A percentile compares a stretch with the other conserved stretches of the same genome.
These are phyloP conservation scores for Heliornis fulica DNA, from an alignment of 2,113 vertebrate species.

Conservation along the genomic window DNA sequence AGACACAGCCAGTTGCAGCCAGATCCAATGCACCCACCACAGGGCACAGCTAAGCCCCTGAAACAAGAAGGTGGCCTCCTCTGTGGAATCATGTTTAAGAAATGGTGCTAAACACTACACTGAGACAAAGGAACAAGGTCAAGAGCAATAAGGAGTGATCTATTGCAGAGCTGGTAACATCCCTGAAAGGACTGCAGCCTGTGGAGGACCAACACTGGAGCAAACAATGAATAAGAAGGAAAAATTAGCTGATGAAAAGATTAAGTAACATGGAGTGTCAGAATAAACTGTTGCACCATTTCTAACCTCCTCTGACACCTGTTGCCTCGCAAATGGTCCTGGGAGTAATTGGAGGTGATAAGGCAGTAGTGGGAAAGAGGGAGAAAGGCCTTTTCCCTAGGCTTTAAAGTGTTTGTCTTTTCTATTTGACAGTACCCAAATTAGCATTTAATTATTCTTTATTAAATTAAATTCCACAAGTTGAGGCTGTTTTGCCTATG, in stretches of 20 bases:
- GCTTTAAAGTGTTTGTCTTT: background rate
- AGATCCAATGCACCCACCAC: fast-evolving
- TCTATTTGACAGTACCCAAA: background rate
- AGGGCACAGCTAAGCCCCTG: background rate
- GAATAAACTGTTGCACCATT: background rate
- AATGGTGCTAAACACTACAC: background rate
- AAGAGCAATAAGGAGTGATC: background rate
- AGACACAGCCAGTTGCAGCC: fast-evolving
- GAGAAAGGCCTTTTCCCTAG: background rate
- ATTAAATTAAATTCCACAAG: background rate
- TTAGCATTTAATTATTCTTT: background rate
- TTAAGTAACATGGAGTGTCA: background rate
- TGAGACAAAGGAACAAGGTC: background rate
- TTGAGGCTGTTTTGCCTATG: background rate
- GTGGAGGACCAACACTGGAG: background rate
- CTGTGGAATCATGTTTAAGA: background rate
- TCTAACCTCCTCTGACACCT: background rate
- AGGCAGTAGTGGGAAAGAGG: background rate
- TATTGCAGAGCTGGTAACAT: background rate
- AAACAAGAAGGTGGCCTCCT: background rate
- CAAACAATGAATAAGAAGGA: background rate
- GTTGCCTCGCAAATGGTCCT: background rate
- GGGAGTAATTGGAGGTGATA: background rate
- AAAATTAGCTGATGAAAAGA: background rate
- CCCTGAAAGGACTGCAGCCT: background rate